phyloP scores from a whole-genome alignment of 2,888 invertebrate genomes.

The Atrina japonica region DNA sequence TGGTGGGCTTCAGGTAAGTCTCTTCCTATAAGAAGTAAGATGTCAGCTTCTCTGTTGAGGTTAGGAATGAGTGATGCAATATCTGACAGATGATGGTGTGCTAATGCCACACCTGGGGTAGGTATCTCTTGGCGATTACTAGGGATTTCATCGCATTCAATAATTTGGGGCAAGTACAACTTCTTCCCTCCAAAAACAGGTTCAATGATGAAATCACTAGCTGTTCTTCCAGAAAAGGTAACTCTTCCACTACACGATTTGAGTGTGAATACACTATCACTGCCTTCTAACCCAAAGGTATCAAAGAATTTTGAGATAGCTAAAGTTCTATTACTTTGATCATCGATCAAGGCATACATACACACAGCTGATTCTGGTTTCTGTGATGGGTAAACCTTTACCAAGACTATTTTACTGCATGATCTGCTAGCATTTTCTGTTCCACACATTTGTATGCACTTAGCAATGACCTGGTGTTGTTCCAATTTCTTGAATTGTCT shows the following conservation, averaged over 20 bases:
- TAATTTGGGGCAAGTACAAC: slow-evolving; percentile 1
- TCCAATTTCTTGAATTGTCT: too few species aligned
- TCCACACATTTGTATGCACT: slow-evolving; percentile 20
- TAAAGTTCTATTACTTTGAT: slow-evolving; percentile 41
- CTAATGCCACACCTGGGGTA: slow-evolving; percentile 31
- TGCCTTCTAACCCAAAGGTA: slow-evolving; percentile 12
- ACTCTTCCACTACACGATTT: slow-evolving; percentile 26
- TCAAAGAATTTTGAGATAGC: slow-evolving; percentile 35
- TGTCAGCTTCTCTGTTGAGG: slow-evolving; percentile 16
- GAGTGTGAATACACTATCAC: slow-evolving; percentile 17
- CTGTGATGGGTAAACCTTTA: slow-evolving; percentile 19
- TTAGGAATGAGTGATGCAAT: slow-evolving; percentile 21
- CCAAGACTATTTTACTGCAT: slow-evolving; percentile 31
- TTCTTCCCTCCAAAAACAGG: too few species aligned
- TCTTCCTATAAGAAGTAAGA: slow-evolving; percentile 36
- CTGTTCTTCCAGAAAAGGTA: slow-evolving; percentile 17
- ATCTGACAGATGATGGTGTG: slow-evolving; percentile 28
- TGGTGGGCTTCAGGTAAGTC: slow-evolving; percentile 37
- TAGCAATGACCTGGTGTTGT: too few species aligned
- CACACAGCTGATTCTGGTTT: neutral
- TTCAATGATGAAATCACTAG: slow-evolving; percentile 22
- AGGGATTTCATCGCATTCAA: slow-evolving; percentile 43
- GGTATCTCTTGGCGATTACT: slow-evolving; percentile 33
- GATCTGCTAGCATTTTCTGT: slow-evolving; percentile 1
- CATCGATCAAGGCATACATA: slow-evolving; percentile 35